Conservation (phyloP, 2,888 invertebrate species). For the Neocrepidodera transversa region DNA sequence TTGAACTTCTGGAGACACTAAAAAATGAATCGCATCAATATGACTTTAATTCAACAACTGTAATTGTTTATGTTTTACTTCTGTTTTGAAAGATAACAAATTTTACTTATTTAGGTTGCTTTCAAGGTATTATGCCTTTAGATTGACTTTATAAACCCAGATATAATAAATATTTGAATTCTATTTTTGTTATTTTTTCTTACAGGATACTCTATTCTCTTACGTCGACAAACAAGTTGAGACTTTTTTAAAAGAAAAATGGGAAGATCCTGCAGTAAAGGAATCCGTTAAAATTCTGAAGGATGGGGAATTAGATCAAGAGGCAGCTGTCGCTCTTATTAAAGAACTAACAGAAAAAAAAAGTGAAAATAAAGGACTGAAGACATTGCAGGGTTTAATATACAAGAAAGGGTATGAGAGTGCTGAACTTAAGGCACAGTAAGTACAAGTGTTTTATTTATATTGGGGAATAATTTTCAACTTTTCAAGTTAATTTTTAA, state of each 20-base stretch:
- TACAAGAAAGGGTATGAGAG: constrained; percentile 85
- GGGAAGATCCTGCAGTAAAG: constrained; percentile 74
- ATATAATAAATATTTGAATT: too few relatives aligned
- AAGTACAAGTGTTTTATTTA: too few relatives aligned
- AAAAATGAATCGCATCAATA: too few relatives aligned
- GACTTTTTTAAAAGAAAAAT: constrained; percentile 73
- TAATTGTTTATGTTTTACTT: too few relatives aligned
- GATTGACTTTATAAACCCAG: too few relatives aligned
- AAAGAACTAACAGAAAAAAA: constrained; percentile 83
- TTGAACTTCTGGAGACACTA: too few relatives aligned
- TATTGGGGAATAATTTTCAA: too few relatives aligned
- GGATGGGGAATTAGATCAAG: constrained; percentile 58
- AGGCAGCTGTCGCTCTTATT: constrained; percentile 74
- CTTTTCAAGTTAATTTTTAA: too few relatives aligned
- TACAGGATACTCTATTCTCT: constrained; percentile 78
- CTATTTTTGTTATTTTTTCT: not conserved
- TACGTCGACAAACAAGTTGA: constrained; percentile 78
- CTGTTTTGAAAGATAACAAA: too few relatives aligned
- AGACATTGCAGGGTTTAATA: constrained; percentile 89
- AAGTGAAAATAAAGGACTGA: constrained; percentile 80
- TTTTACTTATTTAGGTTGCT: too few relatives aligned
- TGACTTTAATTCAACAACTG: too few relatives aligned
- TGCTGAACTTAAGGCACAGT: constrained; percentile 87
- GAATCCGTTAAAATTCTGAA: constrained; percentile 71
- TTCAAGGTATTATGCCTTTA: too few relatives aligned